Evolutionary conservation across 2,113 vertebrate genomes (phyloP).

Genomic region (Haemorhous mexicanus): DNA sequence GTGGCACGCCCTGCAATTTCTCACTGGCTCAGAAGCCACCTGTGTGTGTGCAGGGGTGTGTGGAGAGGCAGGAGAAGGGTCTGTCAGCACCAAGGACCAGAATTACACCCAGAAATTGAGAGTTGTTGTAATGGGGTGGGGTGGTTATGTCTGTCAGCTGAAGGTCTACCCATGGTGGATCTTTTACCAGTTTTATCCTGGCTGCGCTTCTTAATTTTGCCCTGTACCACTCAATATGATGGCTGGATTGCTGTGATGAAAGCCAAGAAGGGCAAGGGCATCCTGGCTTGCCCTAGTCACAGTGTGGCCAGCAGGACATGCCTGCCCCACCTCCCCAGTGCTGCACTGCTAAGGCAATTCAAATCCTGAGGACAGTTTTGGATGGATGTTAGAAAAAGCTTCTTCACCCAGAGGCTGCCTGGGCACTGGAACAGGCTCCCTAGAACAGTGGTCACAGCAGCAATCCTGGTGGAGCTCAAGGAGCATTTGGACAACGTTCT

Average conservation of each 20-base stretch:
- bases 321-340: neutral
- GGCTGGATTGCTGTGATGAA: neutral
- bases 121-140: fast-evolving
- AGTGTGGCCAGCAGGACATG: neutral
- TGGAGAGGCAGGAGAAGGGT: neutral
- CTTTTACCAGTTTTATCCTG: neutral
- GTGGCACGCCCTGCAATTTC: neutral
- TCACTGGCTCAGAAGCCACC: neutral
- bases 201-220: neutral
- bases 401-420: neutral
- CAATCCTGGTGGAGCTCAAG: neutral
- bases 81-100: neutral
- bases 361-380: neutral
- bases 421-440: neutral
- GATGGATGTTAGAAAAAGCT: neutral
- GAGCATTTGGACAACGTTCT: neutral
- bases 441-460: neutral
- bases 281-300: neutral
- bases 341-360: neutral
- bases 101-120: neutral
- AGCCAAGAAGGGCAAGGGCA: neutral
- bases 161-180: neutral
- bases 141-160: neutral
- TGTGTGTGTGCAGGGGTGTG: neutral
- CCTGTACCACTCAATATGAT: neutral